phyloP scores from a whole-genome alignment of 2,113 vertebrate species.

The Engraulis encrasicolus region DNA sequence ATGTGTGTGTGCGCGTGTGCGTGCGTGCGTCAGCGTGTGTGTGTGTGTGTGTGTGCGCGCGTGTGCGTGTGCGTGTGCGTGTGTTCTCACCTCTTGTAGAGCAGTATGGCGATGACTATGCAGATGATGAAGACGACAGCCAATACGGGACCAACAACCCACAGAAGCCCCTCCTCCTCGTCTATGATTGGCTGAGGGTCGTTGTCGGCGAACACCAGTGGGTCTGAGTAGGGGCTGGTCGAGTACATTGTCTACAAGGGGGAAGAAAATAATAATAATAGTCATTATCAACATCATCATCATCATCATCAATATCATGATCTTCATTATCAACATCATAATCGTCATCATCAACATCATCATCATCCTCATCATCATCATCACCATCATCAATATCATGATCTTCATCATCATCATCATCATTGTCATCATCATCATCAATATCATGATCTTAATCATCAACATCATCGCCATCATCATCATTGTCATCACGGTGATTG shows the following conservation, averaged over 20 bases:
- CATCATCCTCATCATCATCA: background rate
- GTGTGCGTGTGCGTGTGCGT: constrained; percentile 36
- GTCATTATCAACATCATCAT: background rate
- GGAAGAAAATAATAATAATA: no score
- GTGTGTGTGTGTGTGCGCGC: constrained; percentile 42
- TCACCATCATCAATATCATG: background rate
- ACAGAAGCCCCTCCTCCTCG: constrained; percentile 97
- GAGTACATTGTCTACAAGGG: constrained; percentile 92
- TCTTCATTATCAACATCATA: background rate
- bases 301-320: background rate
- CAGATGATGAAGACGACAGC: constrained; percentile 99
- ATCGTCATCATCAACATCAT: no score
- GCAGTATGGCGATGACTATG: constrained; percentile 98
- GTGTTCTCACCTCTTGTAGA: constrained; percentile 93
- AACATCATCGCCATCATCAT: no score
- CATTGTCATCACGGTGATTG: no score
- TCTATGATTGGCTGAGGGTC: constrained; percentile 97
- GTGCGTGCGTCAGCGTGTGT: constrained; percentile 26
- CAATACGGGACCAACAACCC: constrained; percentile 97
- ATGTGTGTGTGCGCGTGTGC: constrained; percentile 33
- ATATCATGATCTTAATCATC: no score
- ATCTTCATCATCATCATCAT: no score
- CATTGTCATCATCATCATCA: no score
- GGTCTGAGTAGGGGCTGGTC: constrained; percentile 96
- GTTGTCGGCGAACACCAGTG: constrained; percentile 91